Evolutionary conservation across 2,888 invertebrate species (phyloP).

Genomic region (Phaonia tiefii): DNA sequence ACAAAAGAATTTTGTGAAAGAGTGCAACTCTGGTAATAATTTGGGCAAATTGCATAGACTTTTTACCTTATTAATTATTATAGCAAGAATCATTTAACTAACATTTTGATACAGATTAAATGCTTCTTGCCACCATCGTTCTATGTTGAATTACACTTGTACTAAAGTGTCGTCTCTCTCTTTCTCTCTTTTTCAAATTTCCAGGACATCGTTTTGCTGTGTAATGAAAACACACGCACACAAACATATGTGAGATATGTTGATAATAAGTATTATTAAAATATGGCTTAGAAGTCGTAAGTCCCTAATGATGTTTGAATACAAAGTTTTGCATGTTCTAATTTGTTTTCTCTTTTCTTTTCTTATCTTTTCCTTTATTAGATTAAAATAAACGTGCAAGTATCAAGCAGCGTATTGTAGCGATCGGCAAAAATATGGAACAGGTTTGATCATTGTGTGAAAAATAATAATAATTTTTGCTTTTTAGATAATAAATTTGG

Average conservation of each 20-base stretch:
- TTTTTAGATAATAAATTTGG: too few species aligned
- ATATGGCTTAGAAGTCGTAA: slow-evolving; percentile 62
- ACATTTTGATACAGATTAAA: slow-evolving; percentile 40
- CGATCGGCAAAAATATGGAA: background rate
- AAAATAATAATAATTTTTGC: background rate
- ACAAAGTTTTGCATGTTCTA: slow-evolving; percentile 37
- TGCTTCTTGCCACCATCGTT: slow-evolving; percentile 42
- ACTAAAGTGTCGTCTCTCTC: slow-evolving; percentile 61
- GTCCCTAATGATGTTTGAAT: slow-evolving; percentile 59
- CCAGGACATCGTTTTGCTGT: slow-evolving; percentile 57
- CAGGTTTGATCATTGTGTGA: slow-evolving; percentile 23
- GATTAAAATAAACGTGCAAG: slow-evolving; percentile 12
- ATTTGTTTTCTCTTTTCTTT: slow-evolving; percentile 33
- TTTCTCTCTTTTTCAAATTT: slow-evolving; percentile 56
- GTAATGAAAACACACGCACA: slow-evolving; percentile 29
- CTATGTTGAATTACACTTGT: slow-evolving; percentile 39
- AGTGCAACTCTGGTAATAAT: slow-evolving; percentile 67
- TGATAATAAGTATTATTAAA: slow-evolving; percentile 52
- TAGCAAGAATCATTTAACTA: slow-evolving; percentile 52
- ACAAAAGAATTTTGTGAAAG: slow-evolving; percentile 59
- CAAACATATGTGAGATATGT: slow-evolving; percentile 48
- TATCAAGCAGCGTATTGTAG: background rate
- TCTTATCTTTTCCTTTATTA: slow-evolving; percentile 47
- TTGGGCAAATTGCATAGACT: slow-evolving; percentile 61
- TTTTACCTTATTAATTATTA: slow-evolving; percentile 32